Percentiles rank a stretch among this genome's conserved stretches.
phyloP scores from a whole-genome alignment of 2,888 invertebrate genomes.

The Ophion slaviceki region DNA sequence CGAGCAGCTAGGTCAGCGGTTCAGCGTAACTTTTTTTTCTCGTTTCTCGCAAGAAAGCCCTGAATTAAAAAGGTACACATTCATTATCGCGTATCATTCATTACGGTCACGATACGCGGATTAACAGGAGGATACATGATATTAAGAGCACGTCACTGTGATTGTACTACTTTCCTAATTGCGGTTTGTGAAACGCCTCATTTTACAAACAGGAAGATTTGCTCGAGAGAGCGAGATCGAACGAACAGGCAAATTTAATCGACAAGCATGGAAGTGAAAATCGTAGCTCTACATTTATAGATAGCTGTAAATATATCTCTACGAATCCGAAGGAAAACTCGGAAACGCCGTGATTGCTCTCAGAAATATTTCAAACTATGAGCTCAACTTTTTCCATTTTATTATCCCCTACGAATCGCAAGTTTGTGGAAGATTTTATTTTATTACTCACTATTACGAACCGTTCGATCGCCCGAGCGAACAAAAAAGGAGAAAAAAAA shows the following conservation, averaged over 20 bases:
- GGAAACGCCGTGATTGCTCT: background rate
- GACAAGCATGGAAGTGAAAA: background rate
- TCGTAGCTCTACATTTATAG: background rate
- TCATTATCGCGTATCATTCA: conserved; percentile 39
- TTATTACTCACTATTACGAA: no score
- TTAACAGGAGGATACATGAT: conserved; percentile 11
- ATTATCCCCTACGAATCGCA: no score
- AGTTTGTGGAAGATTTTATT: no score
- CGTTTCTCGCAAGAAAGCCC: conserved; percentile 19
- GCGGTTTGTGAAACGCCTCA: conserved; percentile 46
- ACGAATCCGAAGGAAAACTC: background rate
- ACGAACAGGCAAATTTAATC: background rate
- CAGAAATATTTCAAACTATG: background rate
- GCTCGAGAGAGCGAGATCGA: background rate
- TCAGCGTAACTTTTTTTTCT: conserved; percentile 25
- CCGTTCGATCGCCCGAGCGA: no score
- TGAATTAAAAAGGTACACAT: conserved; percentile 40
- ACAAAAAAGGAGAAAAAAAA: no score
- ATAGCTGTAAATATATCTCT: background rate
- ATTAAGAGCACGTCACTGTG: conserved; percentile 48
- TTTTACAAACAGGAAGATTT: conserved; percentile 30
- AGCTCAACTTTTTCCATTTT: no score
- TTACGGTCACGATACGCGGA: conserved; percentile 46
- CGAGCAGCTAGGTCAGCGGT: conserved; percentile 50
- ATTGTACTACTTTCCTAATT: conserved; percentile 61